Evolutionary conservation across 2,888 invertebrate genomes (phyloP), one percentile per base, ranked within the genome.

Genomic region (Unio delphinus): DNA sequence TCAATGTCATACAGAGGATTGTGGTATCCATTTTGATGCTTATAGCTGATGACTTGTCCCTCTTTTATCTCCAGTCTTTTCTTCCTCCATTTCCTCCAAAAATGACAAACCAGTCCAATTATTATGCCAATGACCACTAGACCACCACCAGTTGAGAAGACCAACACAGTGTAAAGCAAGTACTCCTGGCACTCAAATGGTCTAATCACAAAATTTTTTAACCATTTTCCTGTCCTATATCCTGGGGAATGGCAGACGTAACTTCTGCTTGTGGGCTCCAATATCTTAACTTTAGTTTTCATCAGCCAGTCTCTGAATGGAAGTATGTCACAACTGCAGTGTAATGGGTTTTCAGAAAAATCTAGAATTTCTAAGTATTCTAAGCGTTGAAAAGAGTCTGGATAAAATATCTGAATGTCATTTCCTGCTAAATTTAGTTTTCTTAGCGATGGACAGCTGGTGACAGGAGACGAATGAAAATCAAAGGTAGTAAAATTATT

Each of bases 261-360:
- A n/a, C 78, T 80, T 15, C 69, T 70, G 55, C 80, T 80, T 20
- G 74, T 70, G n/a, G 74, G 61, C 26, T 79, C 72, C 28, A 68
- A 72, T 11, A 80, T 67, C n/a, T 58, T 69, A 18, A 83, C 69
- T 17, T 66, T 69, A 17, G 80, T 78, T 57, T 70, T 69, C 8
- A 65, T 59, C 17, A 83, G 26, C 88, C 88, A 88, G 64, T 80
- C 73, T 34, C 80, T 75, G 62, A 89, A 78, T 7, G 77, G 80
- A 8, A 86, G 61, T 62, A 84, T 72, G 28, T 82, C 80, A 76
- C 88, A 89, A 26, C 79, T 78, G 70, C 88, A 88, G 55, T 77
- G 61, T 68, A 86, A 86, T 8, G 84, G 84, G 69, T 87, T 88
- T 56, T 73, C 65, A 8, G 85, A 81, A 60, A 87, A 76, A 62